phyloP scores from a whole-genome alignment of 2,797 vertebrate species.

The Carapus acus region DNA sequence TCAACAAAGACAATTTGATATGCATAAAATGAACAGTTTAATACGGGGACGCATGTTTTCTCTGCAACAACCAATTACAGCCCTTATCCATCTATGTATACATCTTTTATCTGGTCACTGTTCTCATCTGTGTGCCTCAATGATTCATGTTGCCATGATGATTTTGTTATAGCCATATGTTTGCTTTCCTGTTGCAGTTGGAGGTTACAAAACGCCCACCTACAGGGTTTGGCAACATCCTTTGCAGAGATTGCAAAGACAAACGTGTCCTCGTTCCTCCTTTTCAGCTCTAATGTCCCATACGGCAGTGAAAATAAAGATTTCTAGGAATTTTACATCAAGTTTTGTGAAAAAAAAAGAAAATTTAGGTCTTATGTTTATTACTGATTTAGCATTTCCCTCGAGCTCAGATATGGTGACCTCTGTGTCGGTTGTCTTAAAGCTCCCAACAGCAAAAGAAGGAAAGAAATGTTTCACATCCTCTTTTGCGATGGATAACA shows the following conservation, averaged over 20 bases:
- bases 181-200: conserved; percentile 52
- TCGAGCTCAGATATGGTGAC: not conserved
- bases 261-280: conserved; percentile 37
- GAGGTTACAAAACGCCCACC: conserved; percentile 51
- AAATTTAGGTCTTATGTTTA: not conserved
- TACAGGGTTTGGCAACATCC: conserved; percentile 67
- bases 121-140: not conserved
- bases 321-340: not conserved
- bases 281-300: conserved; percentile 39
- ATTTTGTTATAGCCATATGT: conserved; percentile 35
- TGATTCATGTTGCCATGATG: conserved; percentile 21
- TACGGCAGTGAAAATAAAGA: not conserved
- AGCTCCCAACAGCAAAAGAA: conserved; percentile 29
- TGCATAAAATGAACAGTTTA: conserved; percentile 28
- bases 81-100: not conserved
- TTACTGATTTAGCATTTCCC: not conserved
- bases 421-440: conserved; percentile 33
- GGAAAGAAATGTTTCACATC: conserved; percentile 57
- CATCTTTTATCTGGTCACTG: conserved; percentile 1
- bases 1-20: conserved; percentile 55
- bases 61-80: conserved; percentile 1
- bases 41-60: conserved; percentile 37
- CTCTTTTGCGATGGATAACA: conserved; percentile 31
- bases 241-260: conserved; percentile 27
- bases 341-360: not conserved